Evolutionary conservation across 2,113 vertebrate genomes (phyloP).

Genomic region (Barnardius zonarius): DNA sequence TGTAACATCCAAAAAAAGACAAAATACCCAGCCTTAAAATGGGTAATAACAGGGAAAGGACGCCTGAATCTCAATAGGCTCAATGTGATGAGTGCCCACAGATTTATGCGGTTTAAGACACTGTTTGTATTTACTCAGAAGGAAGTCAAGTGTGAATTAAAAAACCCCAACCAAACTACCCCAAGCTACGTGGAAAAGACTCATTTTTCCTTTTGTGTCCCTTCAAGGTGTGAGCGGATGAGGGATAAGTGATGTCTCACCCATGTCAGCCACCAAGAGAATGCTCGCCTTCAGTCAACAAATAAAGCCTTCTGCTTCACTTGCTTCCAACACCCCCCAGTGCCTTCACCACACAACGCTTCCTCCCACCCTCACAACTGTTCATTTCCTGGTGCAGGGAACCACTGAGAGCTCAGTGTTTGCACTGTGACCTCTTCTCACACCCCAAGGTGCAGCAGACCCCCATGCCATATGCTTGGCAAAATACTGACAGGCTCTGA

Average conservation of each 20-base stretch:
- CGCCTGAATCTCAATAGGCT: neutral
- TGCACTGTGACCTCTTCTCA: neutral
- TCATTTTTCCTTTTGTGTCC: neutral
- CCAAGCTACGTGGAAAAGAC: neutral
- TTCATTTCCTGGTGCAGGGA: fast-evolving
- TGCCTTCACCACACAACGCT: fast-evolving
- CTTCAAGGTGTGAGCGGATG: neutral
- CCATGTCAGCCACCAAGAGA: neutral
- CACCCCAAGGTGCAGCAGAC: neutral
- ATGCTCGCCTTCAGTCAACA: neutral
- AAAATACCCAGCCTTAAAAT: neutral
- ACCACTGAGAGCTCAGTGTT: neutral
- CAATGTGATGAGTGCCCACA: neutral
- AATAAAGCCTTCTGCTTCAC: neutral
- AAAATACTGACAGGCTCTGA: neutral
- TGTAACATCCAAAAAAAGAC: neutral
- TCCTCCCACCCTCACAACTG: neutral
- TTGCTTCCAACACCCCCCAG: neutral
- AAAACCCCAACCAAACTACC: neutral
- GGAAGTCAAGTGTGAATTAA: neutral
- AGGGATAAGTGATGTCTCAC: neutral
- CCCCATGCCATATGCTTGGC: neutral
- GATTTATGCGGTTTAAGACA: neutral
- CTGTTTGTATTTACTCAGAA: neutral
- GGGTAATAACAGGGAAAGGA: neutral